Evolutionary conservation across 1,140 invertebrate genomes (phyloP), one percentile per base, ranked within the genome.

Genomic region (Macrocentrus cingulum): DNA sequence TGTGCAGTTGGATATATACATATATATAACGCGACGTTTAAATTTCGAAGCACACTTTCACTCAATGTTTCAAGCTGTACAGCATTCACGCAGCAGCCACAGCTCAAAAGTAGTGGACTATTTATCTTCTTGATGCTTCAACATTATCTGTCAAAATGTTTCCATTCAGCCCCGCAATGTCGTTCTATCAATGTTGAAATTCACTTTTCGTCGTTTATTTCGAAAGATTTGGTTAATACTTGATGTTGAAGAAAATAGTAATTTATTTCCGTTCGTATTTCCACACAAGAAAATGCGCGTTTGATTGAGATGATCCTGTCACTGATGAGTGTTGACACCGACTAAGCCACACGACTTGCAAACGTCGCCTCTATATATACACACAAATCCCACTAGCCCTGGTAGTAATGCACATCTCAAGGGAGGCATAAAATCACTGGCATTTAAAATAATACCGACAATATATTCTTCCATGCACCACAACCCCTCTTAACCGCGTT

Each of bases 381-480:
- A 13, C 42, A 1, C n/a, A n/a, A n/a, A 18, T 46, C 42, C 60
- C 60, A 48, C 49, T 52, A 32, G 22, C 45, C 32, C 32, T 18
- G 44, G 46, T 54, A 41, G 22, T 34, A 23, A 25, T 44, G n/a
- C 58, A 59, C 59, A 62, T 67, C 66, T 71, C 61, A 49, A 45
- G 76, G 72, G 75, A 74, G 65, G 69, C 62, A 74, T 78, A 63
- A 78, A 78, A 76, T 78, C 76, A 74, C 66, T 78, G 76, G 74
- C 76, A 78, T 78, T 78, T 78, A 73, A 75, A 74, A 74, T 74
- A 73, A n/a, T n/a, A n/a, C n/a, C n/a, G n/a, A n/a, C n/a, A n/a
- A n/a, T n/a, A n/a, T n/a, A n/a, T n/a, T n/a, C n/a, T n/a, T n/a
- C n/a, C n/a, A n/a, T n/a, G n/a, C n/a, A n/a, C n/a, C n/a, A n/a